Evolutionary conservation across 2,797 vertebrate species (phyloP).

Genomic region (Lacerta viridis): DNA sequence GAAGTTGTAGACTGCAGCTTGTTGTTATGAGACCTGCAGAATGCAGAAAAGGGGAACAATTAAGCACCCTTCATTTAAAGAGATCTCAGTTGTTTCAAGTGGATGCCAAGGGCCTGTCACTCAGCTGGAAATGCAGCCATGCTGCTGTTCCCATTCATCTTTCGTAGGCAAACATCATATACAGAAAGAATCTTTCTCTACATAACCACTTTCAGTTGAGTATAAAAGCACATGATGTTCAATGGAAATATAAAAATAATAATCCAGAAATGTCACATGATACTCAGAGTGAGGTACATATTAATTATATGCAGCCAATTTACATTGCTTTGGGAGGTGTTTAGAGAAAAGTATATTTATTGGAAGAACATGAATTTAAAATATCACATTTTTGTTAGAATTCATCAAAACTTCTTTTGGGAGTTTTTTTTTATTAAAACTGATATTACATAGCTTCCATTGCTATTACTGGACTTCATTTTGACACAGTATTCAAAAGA

Average conservation of each 20-base stretch:
- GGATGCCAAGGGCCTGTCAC: conserved; percentile 81
- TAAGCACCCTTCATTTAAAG: conserved; percentile 84
- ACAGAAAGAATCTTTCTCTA: conserved; percentile 47
- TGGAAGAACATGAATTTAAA: conserved; percentile 54
- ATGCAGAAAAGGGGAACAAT: conserved; percentile 88
- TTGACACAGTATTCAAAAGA: conserved; percentile 70
- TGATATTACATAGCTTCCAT: conserved; percentile 70
- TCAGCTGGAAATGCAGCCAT: conserved; percentile 79
- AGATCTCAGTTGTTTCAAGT: conserved; percentile 76
- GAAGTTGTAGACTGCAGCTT: conserved; percentile 96
- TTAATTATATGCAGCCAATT: conserved; percentile 56
- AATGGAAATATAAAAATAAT: conserved; percentile 55
- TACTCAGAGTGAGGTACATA: conserved; percentile 56
- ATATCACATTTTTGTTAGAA: conserved; percentile 76
- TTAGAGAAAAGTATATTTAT: conserved; percentile 56
- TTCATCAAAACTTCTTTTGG: conserved; percentile 74
- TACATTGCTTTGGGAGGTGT: conserved; percentile 56
- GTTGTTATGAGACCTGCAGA: conserved; percentile 99
- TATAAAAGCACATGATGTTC: conserved; percentile 55
- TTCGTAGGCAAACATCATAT: conserved; percentile 40
- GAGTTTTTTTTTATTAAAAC: conserved; percentile 78
- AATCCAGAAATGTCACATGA: conserved; percentile 61
- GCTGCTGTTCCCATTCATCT: conserved; percentile 75
- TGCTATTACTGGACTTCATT: conserved; percentile 56
- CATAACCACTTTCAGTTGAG: conserved; percentile 52